phyloP scores from a whole-genome alignment of 2,113 vertebrate genomes.

The Acrocephalus kingi region DNA sequence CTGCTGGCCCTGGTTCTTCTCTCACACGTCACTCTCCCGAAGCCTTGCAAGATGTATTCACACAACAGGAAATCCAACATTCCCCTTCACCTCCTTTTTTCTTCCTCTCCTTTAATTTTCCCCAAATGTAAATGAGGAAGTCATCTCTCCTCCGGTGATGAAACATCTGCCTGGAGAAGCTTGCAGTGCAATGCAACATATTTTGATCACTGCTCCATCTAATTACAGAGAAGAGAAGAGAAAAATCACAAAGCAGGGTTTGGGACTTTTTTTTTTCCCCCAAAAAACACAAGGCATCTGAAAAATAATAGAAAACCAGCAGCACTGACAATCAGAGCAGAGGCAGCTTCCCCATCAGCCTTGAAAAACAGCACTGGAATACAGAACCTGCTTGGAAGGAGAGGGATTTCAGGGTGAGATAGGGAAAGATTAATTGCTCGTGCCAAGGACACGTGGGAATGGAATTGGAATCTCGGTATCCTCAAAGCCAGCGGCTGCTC shows the following conservation, averaged over 20 bases:
- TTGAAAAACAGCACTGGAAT: background rate
- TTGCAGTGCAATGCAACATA: constrained; percentile 47
- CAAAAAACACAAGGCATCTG: background rate
- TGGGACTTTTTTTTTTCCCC: background rate
- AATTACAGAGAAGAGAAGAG: constrained; percentile 35
- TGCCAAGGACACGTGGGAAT: background rate
- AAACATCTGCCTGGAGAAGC: constrained; percentile 59
- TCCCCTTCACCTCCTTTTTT: background rate
- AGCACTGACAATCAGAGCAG: background rate
- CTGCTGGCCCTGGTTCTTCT: background rate
- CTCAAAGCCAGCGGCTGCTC: background rate
- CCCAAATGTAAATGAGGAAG: constrained; percentile 52
- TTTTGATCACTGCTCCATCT: constrained; percentile 55
- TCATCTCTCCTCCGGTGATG: constrained; percentile 53
- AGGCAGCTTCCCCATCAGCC: constrained; percentile 29
- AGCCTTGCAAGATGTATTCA: background rate
- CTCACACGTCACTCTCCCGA: background rate
- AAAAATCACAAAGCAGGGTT: constrained; percentile 15
- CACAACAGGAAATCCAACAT: constrained; percentile 32
- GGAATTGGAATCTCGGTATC: background rate
- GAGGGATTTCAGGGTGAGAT: background rate
- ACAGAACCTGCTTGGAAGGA: background rate
- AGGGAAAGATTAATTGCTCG: background rate
- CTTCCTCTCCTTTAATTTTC: constrained; percentile 35
- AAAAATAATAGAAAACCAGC: constrained; percentile 28